Evolutionary conservation across 2,113 vertebrate species (phyloP).

Genomic region (Limanda limanda): DNA sequence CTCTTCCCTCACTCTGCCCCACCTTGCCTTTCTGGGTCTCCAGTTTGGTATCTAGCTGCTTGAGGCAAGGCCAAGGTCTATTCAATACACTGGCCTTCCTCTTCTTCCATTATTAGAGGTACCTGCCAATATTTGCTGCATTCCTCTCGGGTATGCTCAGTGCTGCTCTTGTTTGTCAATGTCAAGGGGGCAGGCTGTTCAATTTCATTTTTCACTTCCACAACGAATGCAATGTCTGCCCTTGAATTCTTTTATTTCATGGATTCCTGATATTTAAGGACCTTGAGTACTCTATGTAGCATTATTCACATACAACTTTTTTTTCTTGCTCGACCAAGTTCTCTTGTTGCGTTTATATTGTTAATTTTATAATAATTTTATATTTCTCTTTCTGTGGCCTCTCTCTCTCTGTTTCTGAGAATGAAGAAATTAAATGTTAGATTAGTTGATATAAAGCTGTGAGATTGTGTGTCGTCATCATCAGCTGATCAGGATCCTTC

Average conservation of each 20-base stretch:
- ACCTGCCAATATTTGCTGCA: slow-evolving; percentile 39
- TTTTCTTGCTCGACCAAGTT: no score
- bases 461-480: no score
- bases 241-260: neutral
- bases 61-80: slow-evolving; percentile 44
- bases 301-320: neutral
- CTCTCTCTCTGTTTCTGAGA: no score
- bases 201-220: no score
- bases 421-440: no score
- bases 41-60: slow-evolving; percentile 15
- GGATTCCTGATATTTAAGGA: neutral
- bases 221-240: neutral
- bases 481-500: no score
- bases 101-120: slow-evolving; percentile 37
- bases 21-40: neutral
- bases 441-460: no score
- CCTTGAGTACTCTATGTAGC: neutral
- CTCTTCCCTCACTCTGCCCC: neutral
- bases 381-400: no score
- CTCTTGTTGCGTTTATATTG: no score
- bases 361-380: no score
- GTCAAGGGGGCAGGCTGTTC: neutral
- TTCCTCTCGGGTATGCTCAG: slow-evolving; percentile 30
- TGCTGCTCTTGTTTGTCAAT: slow-evolving; percentile 15
- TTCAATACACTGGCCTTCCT: slow-evolving; percentile 45